Conservation (phyloP, 2,797 vertebrate genomes). For the Lophius americanus region DNA sequence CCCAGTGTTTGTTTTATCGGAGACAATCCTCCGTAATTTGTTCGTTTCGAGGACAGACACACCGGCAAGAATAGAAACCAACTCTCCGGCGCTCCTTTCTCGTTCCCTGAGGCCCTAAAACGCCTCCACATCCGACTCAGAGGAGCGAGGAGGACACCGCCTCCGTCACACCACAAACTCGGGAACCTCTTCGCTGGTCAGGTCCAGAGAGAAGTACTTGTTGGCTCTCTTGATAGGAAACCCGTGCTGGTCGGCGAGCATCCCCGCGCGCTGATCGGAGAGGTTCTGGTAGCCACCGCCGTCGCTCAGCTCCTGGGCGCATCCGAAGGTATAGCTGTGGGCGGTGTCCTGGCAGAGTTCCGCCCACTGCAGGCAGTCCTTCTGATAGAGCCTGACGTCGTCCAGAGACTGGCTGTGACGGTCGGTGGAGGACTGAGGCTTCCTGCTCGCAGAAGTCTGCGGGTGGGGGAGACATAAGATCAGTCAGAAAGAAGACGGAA, state of each 20-base stretch:
- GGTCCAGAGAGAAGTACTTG: slow-evolving; percentile 98
- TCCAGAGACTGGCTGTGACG: slow-evolving; percentile 97
- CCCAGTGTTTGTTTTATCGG: slow-evolving; percentile 32
- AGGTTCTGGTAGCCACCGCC: slow-evolving; percentile 85
- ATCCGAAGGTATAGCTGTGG: slow-evolving; percentile 98
- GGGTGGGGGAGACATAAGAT: not conserved
- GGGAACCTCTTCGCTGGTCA: slow-evolving; percentile 92
- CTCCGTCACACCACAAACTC: slow-evolving; percentile 93
- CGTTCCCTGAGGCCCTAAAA: slow-evolving; percentile 57
- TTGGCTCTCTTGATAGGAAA: slow-evolving; percentile 95
- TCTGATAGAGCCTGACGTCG: slow-evolving; percentile 95
- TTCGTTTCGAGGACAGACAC: slow-evolving; percentile 21
- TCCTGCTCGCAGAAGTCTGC: slow-evolving; percentile 87
- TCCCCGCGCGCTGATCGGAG: slow-evolving; percentile 88
- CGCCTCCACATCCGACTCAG: slow-evolving; percentile 23
- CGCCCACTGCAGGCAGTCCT: slow-evolving; percentile 91
- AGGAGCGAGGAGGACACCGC: slow-evolving; percentile 19
- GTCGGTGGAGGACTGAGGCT: slow-evolving; percentile 92
- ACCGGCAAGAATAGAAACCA: slow-evolving; percentile 41
- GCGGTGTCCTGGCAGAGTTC: slow-evolving; percentile 96
- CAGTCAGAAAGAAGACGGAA: slow-evolving; percentile 9
- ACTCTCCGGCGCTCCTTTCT: slow-evolving; percentile 23
- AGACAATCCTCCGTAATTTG: slow-evolving; percentile 25
- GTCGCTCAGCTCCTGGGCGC: slow-evolving; percentile 88
- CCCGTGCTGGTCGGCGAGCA: slow-evolving; percentile 84